Conservation (phyloP, 92 coral and sea anemone genomes). For the Micromussa lordhowensis region DNA sequence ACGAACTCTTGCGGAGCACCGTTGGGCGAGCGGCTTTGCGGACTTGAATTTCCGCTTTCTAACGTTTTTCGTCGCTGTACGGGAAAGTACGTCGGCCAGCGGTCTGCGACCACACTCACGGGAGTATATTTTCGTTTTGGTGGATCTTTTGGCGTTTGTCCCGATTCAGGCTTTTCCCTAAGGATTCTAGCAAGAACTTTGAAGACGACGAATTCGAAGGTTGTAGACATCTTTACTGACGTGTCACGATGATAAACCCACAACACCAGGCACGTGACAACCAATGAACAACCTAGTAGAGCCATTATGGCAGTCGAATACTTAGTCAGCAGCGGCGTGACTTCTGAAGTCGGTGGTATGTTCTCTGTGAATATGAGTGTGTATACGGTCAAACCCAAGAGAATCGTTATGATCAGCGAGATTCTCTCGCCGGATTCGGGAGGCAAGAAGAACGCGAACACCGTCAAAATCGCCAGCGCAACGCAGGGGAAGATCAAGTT, state of each 20-base stretch:
- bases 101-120: slow-evolving; percentile 41
- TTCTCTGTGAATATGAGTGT: slow-evolving; percentile 89
- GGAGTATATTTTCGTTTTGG: slow-evolving; percentile 28
- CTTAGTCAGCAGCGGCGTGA: slow-evolving; percentile 84
- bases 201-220: slow-evolving; percentile 80
- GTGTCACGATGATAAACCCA: slow-evolving; percentile 82
- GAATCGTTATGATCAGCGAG: slow-evolving; percentile 87
- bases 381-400: slow-evolving; percentile 92
- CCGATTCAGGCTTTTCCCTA: slow-evolving; percentile 52
- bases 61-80: slow-evolving; percentile 55
- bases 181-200: slow-evolving; percentile 75
- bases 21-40: slow-evolving; percentile 46
- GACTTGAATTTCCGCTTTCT: slow-evolving; percentile 51
- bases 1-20: slow-evolving; percentile 20
- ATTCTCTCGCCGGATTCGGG: slow-evolving; percentile 95
- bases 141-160: slow-evolving; percentile 24
- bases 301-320: slow-evolving; percentile 85
- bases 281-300: slow-evolving; percentile 75
- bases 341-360: slow-evolving; percentile 93
- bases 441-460: slow-evolving; percentile 88
- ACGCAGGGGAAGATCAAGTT: slow-evolving; percentile 88
- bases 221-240: slow-evolving; percentile 73
- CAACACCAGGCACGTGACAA: slow-evolving; percentile 76
- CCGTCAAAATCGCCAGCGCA: slow-evolving; percentile 83
- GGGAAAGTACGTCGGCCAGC: slow-evolving; percentile 61